Evolutionary conservation across 2,113 vertebrate species (phyloP).

Genomic region (Prunella fulvescens): DNA sequence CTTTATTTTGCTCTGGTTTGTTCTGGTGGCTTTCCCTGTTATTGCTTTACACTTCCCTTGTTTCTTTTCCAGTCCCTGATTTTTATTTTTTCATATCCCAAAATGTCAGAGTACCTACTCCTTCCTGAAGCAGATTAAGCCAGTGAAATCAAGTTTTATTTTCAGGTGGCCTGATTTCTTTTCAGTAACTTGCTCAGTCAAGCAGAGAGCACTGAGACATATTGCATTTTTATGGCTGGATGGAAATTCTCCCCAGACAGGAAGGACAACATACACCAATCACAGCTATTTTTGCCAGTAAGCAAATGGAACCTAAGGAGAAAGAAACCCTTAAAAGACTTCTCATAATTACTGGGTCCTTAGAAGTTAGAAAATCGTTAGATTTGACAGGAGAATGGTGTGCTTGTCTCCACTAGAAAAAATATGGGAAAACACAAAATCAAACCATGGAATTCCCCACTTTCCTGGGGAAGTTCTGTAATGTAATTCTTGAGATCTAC

Average conservation of each 20-base stretch:
- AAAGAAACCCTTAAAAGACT: not conserved
- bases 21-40: not conserved
- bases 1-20: not conserved
- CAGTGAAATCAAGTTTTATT: not conserved
- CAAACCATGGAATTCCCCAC: not conserved
- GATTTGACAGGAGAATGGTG: not conserved
- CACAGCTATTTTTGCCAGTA: not conserved
- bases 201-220: not conserved
- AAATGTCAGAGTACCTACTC: not conserved
- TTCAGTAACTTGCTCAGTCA: not conserved
- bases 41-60: not conserved
- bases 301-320: not conserved
- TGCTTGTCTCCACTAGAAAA: not conserved
- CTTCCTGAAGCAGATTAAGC: not conserved
- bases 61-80: not conserved
- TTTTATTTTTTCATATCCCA: not conserved
- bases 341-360: not conserved
- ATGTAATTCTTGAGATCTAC: not conserved
- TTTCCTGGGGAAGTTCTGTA: not conserved
- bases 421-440: not conserved
- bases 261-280: not conserved
- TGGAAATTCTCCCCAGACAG: not conserved
- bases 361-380: not conserved
- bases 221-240: not conserved
- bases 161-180: conserved; percentile 25